Evolutionary conservation across 2,797 vertebrate genomes (phyloP), one percentile per base, ranked within the genome.

Genomic region (Halcyon badia): DNA sequence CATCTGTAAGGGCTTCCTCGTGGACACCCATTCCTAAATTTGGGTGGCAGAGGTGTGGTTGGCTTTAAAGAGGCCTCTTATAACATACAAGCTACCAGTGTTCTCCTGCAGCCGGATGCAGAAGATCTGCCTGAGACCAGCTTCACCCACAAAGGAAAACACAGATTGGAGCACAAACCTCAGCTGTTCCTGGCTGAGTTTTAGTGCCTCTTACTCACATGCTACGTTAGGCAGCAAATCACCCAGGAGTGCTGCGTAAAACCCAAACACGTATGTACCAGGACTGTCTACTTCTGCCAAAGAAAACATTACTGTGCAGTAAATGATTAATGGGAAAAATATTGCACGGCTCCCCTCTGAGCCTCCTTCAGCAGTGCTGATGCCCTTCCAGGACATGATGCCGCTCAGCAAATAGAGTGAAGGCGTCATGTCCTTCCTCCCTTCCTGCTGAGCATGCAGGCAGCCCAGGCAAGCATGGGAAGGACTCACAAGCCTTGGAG

Each of bases 301-400:
- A 88, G 57, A 42, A 76, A 31, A 71, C 44, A 56, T 42, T 6
- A 3, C 41, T 51, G 28, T 14, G n/a, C 22, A 6, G 46, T 73
- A 93, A 94, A 92, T 54, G 79, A 94, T 52, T 80, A 91, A 94
- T 41, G 24, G 78, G 16, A 18, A 78, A 78, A 87, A 85, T 61
- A 75, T 73, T 65, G 41, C 56, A 39, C 35, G 3, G 1, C 39
- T 87, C 71, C 58, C 48, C 65, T 77, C 72, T 1, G 8, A 83
- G 84, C 42, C 80, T 89, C 89, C 49, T 56, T 35, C 61, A 65
- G 46, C 22, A 26, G 31, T 28, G 73, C 52, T 54, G 51, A 26
- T 90, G 87, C 42, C 33, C 52, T 83, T 51, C 52, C 68, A 82
- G 49, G 49, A 75, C 48, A 25, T 31, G 58, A 77, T 9, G 35